phyloP scores from a whole-genome alignment of 2,888 invertebrate species.

The Patella ulyssiponensis region DNA sequence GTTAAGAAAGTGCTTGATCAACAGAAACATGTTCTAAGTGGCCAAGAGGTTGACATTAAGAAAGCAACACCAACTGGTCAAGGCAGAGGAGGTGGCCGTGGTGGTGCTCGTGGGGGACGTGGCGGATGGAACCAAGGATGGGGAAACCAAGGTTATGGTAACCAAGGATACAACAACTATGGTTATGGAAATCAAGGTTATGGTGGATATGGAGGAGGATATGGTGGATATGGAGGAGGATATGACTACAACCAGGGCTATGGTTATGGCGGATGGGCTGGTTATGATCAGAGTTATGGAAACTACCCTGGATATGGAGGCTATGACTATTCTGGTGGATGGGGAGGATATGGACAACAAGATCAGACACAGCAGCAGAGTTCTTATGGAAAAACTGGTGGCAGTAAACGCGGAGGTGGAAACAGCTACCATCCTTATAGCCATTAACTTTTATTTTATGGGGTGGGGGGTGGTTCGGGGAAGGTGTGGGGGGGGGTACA shows the following conservation, averaged over 20 bases:
- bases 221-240: conserved; percentile 54
- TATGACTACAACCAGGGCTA: conserved; percentile 30
- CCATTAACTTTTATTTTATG: conserved; percentile 35
- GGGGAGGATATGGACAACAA: conserved; percentile 70
- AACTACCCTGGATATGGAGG: conserved; percentile 76
- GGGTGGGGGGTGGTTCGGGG: not conserved
- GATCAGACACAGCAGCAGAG: conserved; percentile 43
- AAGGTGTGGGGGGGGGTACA: not conserved
- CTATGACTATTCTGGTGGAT: conserved; percentile 70
- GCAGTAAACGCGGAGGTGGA: conserved; percentile 54
- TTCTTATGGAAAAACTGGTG: conserved; percentile 56
- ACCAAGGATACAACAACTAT: conserved; percentile 45
- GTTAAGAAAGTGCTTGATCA: conserved; percentile 80
- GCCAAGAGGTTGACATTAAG: conserved; percentile 94
- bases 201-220: conserved; percentile 74
- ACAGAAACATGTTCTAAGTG: conserved; percentile 75
- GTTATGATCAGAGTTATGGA: conserved; percentile 66
- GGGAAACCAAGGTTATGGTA: conserved; percentile 57
- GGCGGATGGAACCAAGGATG: conserved; percentile 49
- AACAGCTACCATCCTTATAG: conserved; percentile 63
- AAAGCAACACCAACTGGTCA: conserved; percentile 86
- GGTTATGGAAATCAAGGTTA: conserved; percentile 66
- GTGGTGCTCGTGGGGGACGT: conserved; percentile 57
- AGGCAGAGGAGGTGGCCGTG: conserved; percentile 70
- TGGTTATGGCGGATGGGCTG: conserved; percentile 42